Base-by-base conservation (phyloP, 2,797 vertebrate species). In the Mergus octosetaceus region DNA sequence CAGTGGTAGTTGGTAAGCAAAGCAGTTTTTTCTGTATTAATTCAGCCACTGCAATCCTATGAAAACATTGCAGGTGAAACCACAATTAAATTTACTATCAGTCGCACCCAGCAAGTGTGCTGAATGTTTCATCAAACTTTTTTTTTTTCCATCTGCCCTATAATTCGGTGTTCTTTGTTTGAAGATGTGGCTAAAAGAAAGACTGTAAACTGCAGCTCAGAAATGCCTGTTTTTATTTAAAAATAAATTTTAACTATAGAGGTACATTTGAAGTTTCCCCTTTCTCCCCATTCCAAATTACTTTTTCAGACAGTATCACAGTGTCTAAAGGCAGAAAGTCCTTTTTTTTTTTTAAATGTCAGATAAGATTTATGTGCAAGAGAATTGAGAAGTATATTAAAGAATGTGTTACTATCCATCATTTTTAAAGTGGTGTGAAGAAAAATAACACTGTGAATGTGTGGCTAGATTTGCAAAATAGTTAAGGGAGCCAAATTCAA, bases 1-100 rank as follows among this genome's bases (percentile, higher is more conserved):
- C 41, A 78, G 85, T 80, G 61, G 69, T 73, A 86, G 64, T 75
- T 95, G 91, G 85, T 97, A 97, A 97, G 87, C 93, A 96, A 97
- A 97, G 91, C 95, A 93, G 69, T 74, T 89, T 96, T 95, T 85
- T 78, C 88, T 94, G 25, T 93, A 70, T 96, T 93, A 94, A 85
- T 96, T 90, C 69, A 94, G 54, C 61, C 89, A 61, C 78, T 74
- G 30, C 73, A 82, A 32, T 82, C 81, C 38, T 68, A 77, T 74
- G 34, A 96, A 94, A 92, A 95, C 88, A 91, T 30, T 73, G n/a
- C 66, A 94, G 91, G 93, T 96, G 90, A 97, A 97, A 97, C 79
- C 94, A 87, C 94, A 78, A 93, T 97, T 96, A 96, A 95, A 95
- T 96, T 97, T 96, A 90, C 86, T 79, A 85, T 97, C 96, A 91